Base-by-base conservation (phyloP, 2,888 invertebrate species). In the Hetaerina titia region DNA sequence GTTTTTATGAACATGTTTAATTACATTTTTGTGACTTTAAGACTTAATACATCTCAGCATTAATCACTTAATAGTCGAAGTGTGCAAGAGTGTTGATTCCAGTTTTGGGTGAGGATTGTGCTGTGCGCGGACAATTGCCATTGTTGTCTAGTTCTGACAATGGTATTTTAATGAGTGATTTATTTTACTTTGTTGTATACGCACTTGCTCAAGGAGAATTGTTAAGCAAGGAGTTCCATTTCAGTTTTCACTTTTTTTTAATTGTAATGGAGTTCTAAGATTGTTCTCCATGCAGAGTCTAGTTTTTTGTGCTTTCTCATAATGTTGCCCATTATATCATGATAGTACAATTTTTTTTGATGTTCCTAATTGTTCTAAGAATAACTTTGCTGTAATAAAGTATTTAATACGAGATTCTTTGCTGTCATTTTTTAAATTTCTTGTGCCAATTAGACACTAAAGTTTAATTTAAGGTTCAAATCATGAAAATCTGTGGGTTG, bases 241-340 rank as follows among this genome's bases (percentile, higher is more conserved):
- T 31, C 19, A 11, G 13, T 31, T 81, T 81, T 25, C 31, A 81
- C 25, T 25, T 25, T 81, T 45, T 45, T 81, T 81, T 31, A 81
- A 31, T 13, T 15, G 9, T 11, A 60, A 13, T 81, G 15, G 69
- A 69, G 69, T 69, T 69, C 22, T 7, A 81, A 31, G 25, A 81
- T 25, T 31, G 81, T 81, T 81, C 31, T 81, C 31, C 81, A 31
- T 81, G 25, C 81, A 81, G n/a, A 81, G 81, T 81, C 81, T 81
- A 81, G 69, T 22, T 81, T 81, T 31, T 31, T 81, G n/a, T 81
- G 22, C 25, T 31, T 81, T 81, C 25, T 81, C 31, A 0, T 22
- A n/a, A 69, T 69, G 69, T 69, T 22, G 69, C 7, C n/a, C 69
- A 81, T 31, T 81, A 15, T 31, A 81, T 81, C 31, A 1, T 31